A percentile compares a stretch with the other conserved stretches of the same genome.
phyloP scores from a whole-genome alignment of 2,113 vertebrate species.

The Elephantulus edwardii region DNA sequence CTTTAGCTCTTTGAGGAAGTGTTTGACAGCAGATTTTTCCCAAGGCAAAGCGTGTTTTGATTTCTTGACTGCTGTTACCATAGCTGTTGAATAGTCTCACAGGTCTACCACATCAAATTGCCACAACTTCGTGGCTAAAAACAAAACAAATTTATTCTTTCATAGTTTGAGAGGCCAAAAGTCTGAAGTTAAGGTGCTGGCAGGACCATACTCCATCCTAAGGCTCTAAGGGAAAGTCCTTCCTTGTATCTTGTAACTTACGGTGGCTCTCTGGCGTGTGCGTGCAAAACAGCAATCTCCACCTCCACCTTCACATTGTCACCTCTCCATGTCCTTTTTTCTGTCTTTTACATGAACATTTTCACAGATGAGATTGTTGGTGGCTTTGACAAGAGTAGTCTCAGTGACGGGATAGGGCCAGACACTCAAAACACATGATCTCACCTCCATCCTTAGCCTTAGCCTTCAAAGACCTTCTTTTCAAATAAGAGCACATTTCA shows the following conservation, averaged over 20 bases:
- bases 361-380: too few species aligned
- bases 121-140: neutral
- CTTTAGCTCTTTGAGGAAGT: too few species aligned
- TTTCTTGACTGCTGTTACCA: too few species aligned
- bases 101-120: neutral
- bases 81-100: neutral
- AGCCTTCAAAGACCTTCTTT: neutral
- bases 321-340: neutral
- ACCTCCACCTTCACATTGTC: neutral
- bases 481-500: neutral
- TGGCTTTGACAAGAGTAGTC: too few species aligned
- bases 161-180: neutral
- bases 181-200: neutral
- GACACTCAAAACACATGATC: neutral
- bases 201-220: neutral
- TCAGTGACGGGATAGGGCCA: too few species aligned
- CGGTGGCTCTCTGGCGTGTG: neutral
- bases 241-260: neutral
- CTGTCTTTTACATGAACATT: neutral
- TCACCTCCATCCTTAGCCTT: neutral
- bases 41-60: too few species aligned
- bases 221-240: neutral
- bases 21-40: too few species aligned
- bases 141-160: neutral
- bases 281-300: neutral